Base-by-base conservation (phyloP, 2,797 vertebrate species). In the Siniperca obscura region DNA sequence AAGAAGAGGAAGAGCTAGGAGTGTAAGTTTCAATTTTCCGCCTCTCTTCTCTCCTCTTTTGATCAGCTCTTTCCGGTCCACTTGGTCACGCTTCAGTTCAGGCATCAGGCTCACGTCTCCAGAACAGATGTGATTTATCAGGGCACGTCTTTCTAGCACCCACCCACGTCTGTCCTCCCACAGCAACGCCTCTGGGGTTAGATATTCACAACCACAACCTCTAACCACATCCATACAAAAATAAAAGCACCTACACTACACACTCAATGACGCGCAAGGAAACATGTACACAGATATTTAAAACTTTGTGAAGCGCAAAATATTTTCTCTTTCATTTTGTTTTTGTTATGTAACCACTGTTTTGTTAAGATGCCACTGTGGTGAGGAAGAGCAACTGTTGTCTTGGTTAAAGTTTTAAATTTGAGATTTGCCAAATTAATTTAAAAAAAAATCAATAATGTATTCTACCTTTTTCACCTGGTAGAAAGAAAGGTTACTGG, bases 41-140 rank as follows among this genome's bases (percentile, higher is more conserved):
- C 77, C 79, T 75, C 81, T 83, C 77, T 70, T 85, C 76, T 59
- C 60, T 53, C 72, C 65, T 78, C 50, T 70, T 84, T 84, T 86
- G 81, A 89, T 91, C 81, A 76, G 80, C 67, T 72, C 65, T 64
- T 73, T 75, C 61, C 44, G 76, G 64, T 56, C 65, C 78, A 64
- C 74, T 87, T 30, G 36, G 85, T 91, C 85, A 89, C 67, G 69
- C 90, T 89, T 83, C 65, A 65, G 59, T 85, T 87, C 85, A 73
- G 77, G 71, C 81, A 62, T 91, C 90, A 70, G 69, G 73, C 76
- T 76, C 84, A 81, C 27, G 48, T 78, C 85, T 90, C 79, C 84
- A 81, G 83, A 89, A 86, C 87, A 88, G 84, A 92, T 87, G 79
- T 83, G 87, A 90, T 90, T 89, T 83, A 92, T 90, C 59, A 61